Evolutionary conservation across 2,888 invertebrate genomes (phyloP).

Genomic region (Microctonus aethiopoides): DNA sequence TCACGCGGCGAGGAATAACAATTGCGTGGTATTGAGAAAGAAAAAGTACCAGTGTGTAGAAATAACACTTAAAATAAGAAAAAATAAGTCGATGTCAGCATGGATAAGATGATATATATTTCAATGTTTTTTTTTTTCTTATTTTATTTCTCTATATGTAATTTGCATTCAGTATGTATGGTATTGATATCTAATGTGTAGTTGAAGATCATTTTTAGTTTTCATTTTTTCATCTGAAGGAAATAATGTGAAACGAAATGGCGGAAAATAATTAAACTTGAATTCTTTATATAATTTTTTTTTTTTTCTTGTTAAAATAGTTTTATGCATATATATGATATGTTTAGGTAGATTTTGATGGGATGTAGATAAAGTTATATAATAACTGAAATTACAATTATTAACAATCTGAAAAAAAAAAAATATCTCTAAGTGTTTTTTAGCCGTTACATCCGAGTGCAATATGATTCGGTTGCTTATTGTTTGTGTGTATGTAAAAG

Average conservation of each 20-base stretch:
- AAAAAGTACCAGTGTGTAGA: background rate
- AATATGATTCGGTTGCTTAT: slow-evolving; percentile 49
- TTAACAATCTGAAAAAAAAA: slow-evolving; percentile 25
- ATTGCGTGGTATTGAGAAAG: too few species aligned
- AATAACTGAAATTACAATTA: slow-evolving; percentile 38
- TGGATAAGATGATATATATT: background rate
- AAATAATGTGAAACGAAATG: background rate
- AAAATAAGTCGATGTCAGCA: background rate
- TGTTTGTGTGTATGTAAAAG: background rate
- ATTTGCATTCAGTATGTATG: slow-evolving; percentile 24
- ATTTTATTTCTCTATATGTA: background rate
- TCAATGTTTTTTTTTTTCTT: background rate
- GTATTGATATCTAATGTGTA: slow-evolving; percentile 9
- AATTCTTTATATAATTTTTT: background rate
- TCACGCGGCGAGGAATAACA: background rate
- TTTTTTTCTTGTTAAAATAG: slow-evolving; percentile 3
- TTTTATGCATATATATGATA: slow-evolving; percentile 30
- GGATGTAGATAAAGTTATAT: slow-evolving; percentile 40
- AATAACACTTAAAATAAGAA: background rate
- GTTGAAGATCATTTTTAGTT: slow-evolving; percentile 6
- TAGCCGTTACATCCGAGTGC: slow-evolving; percentile 49
- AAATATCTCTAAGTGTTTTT: slow-evolving; percentile 15
- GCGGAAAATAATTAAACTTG: background rate
- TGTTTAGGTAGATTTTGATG: background rate
- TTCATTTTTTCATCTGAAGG: slow-evolving; percentile 6